Conservation (phyloP, 2,113 vertebrate species). For the Podiceps cristatus region DNA sequence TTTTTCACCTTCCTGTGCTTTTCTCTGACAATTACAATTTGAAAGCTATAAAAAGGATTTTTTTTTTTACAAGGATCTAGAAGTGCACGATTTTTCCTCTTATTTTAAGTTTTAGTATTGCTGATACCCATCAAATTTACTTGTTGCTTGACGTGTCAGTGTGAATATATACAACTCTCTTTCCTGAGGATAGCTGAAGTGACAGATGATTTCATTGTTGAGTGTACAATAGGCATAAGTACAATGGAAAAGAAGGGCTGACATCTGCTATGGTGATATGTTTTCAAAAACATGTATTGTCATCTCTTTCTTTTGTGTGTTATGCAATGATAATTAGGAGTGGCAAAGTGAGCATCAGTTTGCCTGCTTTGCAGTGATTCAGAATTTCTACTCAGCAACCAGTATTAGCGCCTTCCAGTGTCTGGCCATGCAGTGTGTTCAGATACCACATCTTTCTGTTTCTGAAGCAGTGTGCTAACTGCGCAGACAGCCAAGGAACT, state of each 20-base stretch:
- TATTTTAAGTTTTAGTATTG: neutral
- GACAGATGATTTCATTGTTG: conserved; percentile 53
- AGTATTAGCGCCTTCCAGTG: neutral
- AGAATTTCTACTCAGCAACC: neutral
- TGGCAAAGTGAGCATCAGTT: conserved; percentile 18
- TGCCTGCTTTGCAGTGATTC: neutral
- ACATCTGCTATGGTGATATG: conserved; percentile 18
- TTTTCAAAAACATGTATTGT: conserved; percentile 35
- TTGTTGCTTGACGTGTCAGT: conserved; percentile 20
- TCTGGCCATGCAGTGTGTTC: neutral
- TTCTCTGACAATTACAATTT: neutral
- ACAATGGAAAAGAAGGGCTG: conserved; percentile 26
- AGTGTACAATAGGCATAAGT: conserved; percentile 21
- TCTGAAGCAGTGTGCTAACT: neutral
- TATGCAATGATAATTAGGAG: conserved; percentile 26
- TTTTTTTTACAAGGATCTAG: neutral
- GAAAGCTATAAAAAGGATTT: neutral
- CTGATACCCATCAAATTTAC: conserved; percentile 8
- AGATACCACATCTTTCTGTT: neutral
- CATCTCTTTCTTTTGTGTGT: neutral
- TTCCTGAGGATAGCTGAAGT: conserved; percentile 34
- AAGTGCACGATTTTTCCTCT: neutral
- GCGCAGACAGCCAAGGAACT: neutral
- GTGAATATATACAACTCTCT: conserved; percentile 27
- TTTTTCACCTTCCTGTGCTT: neutral